Conservation (phyloP, 92 coral and sea anemone species). For the Phenganax stokvisi region DNA sequence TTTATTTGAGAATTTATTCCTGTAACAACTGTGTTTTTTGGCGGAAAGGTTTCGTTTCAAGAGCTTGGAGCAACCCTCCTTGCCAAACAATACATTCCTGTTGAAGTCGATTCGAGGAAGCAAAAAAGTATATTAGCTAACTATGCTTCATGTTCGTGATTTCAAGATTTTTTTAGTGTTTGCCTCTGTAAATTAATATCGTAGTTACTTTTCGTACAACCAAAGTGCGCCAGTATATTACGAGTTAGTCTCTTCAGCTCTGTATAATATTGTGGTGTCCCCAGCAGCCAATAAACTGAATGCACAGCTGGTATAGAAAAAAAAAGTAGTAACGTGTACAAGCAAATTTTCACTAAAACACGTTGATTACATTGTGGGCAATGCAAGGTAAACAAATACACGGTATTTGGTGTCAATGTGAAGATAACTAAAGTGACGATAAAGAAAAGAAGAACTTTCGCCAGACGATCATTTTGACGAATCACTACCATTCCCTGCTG, state of each 20-base stretch:
- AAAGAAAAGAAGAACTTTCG: constrained; percentile 1
- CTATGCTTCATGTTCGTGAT: too few relatives aligned
- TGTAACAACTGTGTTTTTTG: too few relatives aligned
- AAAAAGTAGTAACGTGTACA: constrained; percentile 5
- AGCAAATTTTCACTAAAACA: neutral
- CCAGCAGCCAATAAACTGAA: neutral
- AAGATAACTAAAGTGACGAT: neutral
- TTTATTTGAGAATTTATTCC: too few relatives aligned
- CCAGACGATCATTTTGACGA: neutral
- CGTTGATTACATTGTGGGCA: constrained; percentile 13
- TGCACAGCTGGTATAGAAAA: neutral
- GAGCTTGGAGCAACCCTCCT: too few relatives aligned
- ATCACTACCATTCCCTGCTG: constrained; percentile 17
- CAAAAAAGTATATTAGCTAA: too few relatives aligned
- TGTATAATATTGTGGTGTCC: constrained; percentile 17
- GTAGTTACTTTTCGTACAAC: neutral
- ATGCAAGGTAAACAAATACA: neutral
- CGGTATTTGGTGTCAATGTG: constrained; percentile 5
- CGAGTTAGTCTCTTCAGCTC: constrained; percentile 14
- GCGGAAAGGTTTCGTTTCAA: too few relatives aligned
- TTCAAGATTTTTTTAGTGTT: too few relatives aligned
- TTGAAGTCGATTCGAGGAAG: too few relatives aligned
- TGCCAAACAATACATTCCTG: too few relatives aligned
- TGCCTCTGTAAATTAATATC: too few relatives aligned
- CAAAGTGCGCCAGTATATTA: neutral